Base-by-base conservation (phyloP, 2,113 vertebrate species). In the Ageneiosus marmoratus region DNA sequence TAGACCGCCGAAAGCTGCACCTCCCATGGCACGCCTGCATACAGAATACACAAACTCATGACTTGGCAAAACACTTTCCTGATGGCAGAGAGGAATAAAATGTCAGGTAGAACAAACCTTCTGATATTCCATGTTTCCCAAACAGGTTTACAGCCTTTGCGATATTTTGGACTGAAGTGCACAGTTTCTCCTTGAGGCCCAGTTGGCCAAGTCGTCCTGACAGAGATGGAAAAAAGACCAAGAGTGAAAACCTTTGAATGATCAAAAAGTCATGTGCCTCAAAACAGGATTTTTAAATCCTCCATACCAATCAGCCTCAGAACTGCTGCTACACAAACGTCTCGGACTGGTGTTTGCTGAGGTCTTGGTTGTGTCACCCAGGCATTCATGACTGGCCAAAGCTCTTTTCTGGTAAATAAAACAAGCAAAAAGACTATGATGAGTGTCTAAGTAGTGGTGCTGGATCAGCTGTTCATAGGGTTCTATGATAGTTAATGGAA, bases 371-470 rank as follows among this genome's bases (percentile, higher is more conserved):
- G 95, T 20, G 92, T 94, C 84, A 98, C 90, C 97, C 97, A 99
- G 11, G 92, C 91, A 88, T 99, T 96, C 96, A 99, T 96, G 1
- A 96, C 87, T 29, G 98, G 98, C 98, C 98, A 99, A 82, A 99
- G 92, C 76, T 96, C 94, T 88, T 96, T 96, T 51, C 98, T 99
- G 85, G 70, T 37, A 87, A 84, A 37, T 20, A 78, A 77, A 60
- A 84, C 4, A 37, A 60, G 9, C 1, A 12, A 37, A 13, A 63
- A 5, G 2, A 16, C 5, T 5, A 60, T 41, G 24, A 51, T 20
- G 8, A 48, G 4, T 72, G 41, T 37, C 2, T 11, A 22, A 69
- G 29, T 70, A 10, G 2, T 72, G 44, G 5, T 1, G 24, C 11
- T 29, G 50, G n/a, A 32, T 50, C 44, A 72, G 13, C 69, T n/a